Conservation (phyloP, 2,113 vertebrate species). For the Rhynchopsitta pachyrhyncha region DNA sequence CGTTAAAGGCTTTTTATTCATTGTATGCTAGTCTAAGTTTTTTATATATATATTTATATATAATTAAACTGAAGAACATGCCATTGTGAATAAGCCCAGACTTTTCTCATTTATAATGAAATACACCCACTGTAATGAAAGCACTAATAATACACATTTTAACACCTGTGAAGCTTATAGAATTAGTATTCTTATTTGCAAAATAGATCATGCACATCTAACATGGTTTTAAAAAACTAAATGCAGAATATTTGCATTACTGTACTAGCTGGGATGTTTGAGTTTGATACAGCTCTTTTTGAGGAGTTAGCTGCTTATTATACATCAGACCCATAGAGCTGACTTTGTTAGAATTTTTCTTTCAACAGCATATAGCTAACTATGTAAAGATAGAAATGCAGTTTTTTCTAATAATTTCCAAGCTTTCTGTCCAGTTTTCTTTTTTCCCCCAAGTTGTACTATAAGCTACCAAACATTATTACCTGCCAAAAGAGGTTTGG, state of each 20-base stretch:
- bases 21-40: background rate
- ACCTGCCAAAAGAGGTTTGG: constrained; percentile 53
- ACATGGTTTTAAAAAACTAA: background rate
- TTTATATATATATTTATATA: background rate
- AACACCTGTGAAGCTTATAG: background rate
- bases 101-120: background rate
- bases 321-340: background rate
- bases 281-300: background rate
- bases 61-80: background rate
- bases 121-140: background rate
- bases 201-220: background rate
- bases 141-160: background rate
- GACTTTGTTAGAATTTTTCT: background rate
- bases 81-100: background rate
- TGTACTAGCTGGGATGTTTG: background rate
- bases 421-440: background rate
- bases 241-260: background rate
- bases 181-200: background rate
- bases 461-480: constrained; percentile 48
- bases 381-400: background rate
- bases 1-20: background rate
- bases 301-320: background rate
- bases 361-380: background rate
- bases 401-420: constrained; percentile 21
- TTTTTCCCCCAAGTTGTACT: background rate